phyloP scores from a whole-genome alignment of 2,797 vertebrate genomes.

The Craterocephalus amniculus region DNA sequence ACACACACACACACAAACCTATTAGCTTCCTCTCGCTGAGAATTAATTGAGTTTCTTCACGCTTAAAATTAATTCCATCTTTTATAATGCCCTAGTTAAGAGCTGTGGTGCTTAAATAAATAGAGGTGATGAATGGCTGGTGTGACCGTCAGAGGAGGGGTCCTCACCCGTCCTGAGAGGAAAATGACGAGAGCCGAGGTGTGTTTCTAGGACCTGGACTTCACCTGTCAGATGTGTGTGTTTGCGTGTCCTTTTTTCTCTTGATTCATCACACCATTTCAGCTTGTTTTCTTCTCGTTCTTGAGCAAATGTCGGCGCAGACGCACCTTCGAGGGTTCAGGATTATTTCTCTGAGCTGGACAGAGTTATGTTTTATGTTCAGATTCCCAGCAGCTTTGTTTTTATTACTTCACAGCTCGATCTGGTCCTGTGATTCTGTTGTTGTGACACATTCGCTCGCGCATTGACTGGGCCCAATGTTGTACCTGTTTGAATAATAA shows the following conservation, averaged over 20 bases:
- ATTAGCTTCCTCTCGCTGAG: slow-evolving; percentile 76
- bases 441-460: slow-evolving; percentile 20
- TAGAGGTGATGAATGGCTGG: slow-evolving; percentile 66
- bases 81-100: slow-evolving; percentile 75
- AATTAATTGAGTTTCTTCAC: slow-evolving; percentile 84
- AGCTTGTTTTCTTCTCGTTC: neutral
- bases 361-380: slow-evolving; percentile 37
- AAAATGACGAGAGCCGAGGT: slow-evolving; percentile 24
- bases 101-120: slow-evolving; percentile 68
- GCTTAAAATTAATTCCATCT: slow-evolving; percentile 80
- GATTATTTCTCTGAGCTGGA: slow-evolving; percentile 11
- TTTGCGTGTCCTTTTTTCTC: neutral
- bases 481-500: slow-evolving; percentile 22
- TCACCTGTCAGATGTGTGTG: neutral
- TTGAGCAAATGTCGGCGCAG: slow-evolving; percentile 4
- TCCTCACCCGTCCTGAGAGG: slow-evolving; percentile 11
- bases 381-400: slow-evolving; percentile 33
- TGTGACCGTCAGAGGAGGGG: slow-evolving; percentile 13
- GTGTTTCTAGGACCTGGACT: neutral
- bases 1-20: slow-evolving; percentile 57
- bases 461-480: neutral
- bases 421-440: slow-evolving; percentile 41
- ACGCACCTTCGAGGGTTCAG: slow-evolving; percentile 5
- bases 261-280: neutral
- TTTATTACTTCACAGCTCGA: slow-evolving; percentile 28